Conservation (phyloP, 2,113 vertebrate species). For the Tachycineta bicolor region DNA sequence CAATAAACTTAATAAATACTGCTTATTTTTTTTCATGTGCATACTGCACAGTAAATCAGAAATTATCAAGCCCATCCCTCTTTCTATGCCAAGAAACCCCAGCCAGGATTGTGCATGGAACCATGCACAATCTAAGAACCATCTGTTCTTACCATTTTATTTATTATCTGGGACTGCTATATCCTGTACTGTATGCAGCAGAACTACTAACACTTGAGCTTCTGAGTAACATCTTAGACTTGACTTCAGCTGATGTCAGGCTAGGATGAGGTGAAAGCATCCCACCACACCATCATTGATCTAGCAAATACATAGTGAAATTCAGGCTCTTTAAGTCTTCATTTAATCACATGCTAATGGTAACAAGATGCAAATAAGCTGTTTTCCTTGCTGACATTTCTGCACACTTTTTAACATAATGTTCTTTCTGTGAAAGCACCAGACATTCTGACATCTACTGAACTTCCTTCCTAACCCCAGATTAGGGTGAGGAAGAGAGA, state of each 20-base stretch:
- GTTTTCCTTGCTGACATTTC: not conserved
- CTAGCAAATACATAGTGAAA: not conserved
- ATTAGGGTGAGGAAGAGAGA: not conserved
- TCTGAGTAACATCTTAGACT: not conserved
- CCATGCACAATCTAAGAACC: not conserved
- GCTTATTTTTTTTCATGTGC: not conserved
- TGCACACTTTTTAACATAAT: not conserved
- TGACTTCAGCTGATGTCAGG: not conserved
- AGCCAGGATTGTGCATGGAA: not conserved
- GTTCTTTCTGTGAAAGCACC: not conserved
- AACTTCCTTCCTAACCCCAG: not conserved
- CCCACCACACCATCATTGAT: not conserved
- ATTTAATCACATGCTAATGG: not conserved
- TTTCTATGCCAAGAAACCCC: not conserved
- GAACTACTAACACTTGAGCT: not conserved
- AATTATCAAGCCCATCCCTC: not conserved
- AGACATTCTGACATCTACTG: not conserved
- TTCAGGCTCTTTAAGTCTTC: not conserved
- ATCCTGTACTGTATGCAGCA: not conserved
- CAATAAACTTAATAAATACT: not conserved
- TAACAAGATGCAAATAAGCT: not conserved
- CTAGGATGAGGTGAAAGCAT: not conserved
- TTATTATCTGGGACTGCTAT: not conserved
- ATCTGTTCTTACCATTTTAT: not conserved
- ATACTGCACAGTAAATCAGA: not conserved